Evolutionary conservation across 2,797 vertebrate genomes (phyloP), one percentile per base, ranked within the genome.

Genomic region (Emydoidea blandingii): DNA sequence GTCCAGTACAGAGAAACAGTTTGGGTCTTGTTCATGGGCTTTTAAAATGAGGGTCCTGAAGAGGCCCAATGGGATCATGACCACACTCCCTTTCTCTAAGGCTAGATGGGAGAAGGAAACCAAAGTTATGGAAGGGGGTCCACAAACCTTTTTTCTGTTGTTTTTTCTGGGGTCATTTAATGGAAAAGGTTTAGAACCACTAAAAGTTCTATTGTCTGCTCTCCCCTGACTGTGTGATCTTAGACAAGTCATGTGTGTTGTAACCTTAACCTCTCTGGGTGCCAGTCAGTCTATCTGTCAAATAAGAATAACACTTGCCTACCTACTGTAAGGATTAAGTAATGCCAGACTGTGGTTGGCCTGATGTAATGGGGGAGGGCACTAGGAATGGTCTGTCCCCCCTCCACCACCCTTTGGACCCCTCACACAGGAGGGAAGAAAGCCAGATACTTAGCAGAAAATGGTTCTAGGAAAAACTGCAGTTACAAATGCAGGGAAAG

Each of bases 391-490:
- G 34, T 65, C 80, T 6, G 25, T 41, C 83, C 37, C 34, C 34
- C 82, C 19, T 7, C 44, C 1, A 0, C 8, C 2, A 0, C 12
- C 56, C 29, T 34, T 52, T 88, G 49, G 94, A 87, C 4, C 3
- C 4, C 29, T 41, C 2, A 79, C 62, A 72, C 19, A 87, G 62
- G 34, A 19, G 34, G 8, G 34, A 89, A 84, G 82, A 18, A 7
- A 6, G 37, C 52, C 54, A 41, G 19, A 8, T 6, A 27, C 7
- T 87, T 91, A 34, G 15, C 12, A 83, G n/a, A 41, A 53, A 87
- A 87, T 84, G 65, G 12, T 7, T 57, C 53, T 57, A 91, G 85
- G 50, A 74, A 97, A 59, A 81, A 11, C 4, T 90, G 52, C 18
- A 88, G 79, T 68, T 59, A 53, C 81, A 83, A 54, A 0, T 91